Conservation (phyloP, 2,113 vertebrate genomes). For the Anoura caudifer region DNA sequence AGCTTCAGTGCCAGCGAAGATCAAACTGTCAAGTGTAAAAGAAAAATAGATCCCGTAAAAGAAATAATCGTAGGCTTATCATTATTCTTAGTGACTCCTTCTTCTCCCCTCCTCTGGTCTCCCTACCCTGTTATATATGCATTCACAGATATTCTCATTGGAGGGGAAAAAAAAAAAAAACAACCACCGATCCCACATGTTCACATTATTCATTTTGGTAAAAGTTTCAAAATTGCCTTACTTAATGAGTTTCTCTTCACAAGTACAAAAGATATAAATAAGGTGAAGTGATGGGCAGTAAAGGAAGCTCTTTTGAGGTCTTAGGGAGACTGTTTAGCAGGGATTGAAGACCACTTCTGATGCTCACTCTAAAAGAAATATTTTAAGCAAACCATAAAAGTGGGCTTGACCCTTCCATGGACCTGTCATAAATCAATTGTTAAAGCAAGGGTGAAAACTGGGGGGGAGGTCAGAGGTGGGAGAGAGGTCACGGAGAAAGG, state of each 20-base stretch:
- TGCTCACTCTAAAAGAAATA: constrained; percentile 84
- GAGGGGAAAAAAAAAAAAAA: not conserved
- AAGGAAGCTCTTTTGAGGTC: constrained; percentile 79
- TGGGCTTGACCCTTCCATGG: constrained; percentile 85
- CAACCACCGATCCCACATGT: constrained; percentile 68
- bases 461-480: constrained; percentile 86
- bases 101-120: constrained; percentile 44
- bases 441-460: constrained; percentile 86
- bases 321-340: constrained; percentile 81
- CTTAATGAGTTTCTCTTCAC: constrained; percentile 61
- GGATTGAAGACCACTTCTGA: constrained; percentile 84
- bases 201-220: constrained; percentile 78
- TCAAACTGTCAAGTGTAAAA: constrained; percentile 71
- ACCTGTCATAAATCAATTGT: constrained; percentile 88
- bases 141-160: constrained; percentile 59
- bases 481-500: constrained; percentile 82
- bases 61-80: constrained; percentile 70
- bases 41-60: constrained; percentile 76
- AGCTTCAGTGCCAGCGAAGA: constrained; percentile 12
- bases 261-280: constrained; percentile 63
- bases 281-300: constrained; percentile 53
- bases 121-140: constrained; percentile 53
- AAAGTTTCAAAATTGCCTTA: constrained; percentile 76
- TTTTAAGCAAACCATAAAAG: constrained; percentile 90
- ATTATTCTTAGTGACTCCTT: constrained; percentile 66